These are phyloP conservation scores for Thyatira batis DNA, from an alignment of 2,888 invertebrate species.

Conservation along the genomic window DNA sequence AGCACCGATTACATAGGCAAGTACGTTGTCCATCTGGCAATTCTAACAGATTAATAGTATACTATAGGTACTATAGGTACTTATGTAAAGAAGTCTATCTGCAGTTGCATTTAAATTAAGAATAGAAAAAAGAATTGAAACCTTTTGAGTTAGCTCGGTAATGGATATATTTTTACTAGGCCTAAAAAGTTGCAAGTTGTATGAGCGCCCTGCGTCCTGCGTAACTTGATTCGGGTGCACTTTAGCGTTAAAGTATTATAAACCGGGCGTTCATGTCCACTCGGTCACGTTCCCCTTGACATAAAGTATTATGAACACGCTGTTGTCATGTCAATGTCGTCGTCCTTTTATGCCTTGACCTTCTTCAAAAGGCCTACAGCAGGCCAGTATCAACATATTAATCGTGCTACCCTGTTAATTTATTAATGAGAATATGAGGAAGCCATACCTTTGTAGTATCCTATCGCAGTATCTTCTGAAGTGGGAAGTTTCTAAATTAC, in stretches of 20 bases:
- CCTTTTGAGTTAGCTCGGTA: no score
- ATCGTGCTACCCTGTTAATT: neutral
- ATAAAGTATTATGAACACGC: constrained; percentile 29
- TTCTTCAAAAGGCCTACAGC: constrained; percentile 36
- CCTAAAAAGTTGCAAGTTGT: constrained; percentile 4
- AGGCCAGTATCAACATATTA: constrained; percentile 4
- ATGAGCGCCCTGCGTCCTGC: constrained; percentile 13
- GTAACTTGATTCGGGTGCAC: constrained; percentile 22
- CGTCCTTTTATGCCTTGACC: constrained; percentile 59
- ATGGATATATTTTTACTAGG: neutral
- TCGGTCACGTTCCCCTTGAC: constrained; percentile 67
- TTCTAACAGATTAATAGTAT: no score
- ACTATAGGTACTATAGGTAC: no score
- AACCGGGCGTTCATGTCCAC: constrained; percentile 33
- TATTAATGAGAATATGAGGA: constrained; percentile 6
- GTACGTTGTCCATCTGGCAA: no score
- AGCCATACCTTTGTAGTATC: constrained; percentile 10
- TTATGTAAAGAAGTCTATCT: no score
- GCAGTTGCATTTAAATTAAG: no score
- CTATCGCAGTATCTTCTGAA: neutral
- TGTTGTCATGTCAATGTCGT: constrained; percentile 50
- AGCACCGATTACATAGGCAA: no score
- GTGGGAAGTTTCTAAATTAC: constrained; percentile 18
- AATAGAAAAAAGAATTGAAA: no score
- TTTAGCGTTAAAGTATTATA: constrained; percentile 23